These are phyloP conservation scores for Aplysia californica DNA, from an alignment of 1,140 invertebrate genomes.

Conservation along the genomic window DNA sequence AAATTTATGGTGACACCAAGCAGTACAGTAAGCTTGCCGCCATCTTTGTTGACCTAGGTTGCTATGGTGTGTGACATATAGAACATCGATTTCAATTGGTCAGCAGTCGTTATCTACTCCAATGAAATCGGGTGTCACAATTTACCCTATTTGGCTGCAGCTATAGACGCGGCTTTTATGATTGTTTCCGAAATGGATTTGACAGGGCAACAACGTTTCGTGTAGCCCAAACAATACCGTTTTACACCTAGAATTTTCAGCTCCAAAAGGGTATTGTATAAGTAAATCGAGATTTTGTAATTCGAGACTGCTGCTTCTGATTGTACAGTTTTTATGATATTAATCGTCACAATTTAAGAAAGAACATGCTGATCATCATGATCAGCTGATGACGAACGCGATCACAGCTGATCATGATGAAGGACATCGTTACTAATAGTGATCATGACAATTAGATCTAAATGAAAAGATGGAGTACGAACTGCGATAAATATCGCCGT, in stretches of 20 bases:
- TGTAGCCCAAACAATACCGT: too few species aligned
- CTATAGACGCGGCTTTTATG: conserved; percentile 3
- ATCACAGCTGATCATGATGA: too few species aligned
- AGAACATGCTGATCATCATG: too few species aligned
- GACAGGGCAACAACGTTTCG: too few species aligned
- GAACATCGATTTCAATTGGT: neutral
- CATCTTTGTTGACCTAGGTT: neutral
- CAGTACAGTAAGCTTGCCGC: neutral
- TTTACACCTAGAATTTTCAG: neutral
- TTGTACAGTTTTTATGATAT: too few species aligned
- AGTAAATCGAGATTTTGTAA: neutral
- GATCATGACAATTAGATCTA: too few species aligned
- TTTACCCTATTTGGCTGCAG: neutral
- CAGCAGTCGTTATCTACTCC: neutral
- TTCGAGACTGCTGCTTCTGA: too few species aligned
- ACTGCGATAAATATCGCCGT: too few species aligned
- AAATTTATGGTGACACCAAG: neutral
- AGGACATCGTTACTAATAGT: too few species aligned
- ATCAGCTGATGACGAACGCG: too few species aligned
- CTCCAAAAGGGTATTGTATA: neutral
- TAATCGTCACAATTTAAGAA: too few species aligned
- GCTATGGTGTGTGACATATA: neutral
- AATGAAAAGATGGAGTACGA: too few species aligned
- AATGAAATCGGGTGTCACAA: neutral
- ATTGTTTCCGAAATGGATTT: neutral